Evolutionary conservation across 2,113 vertebrate genomes (phyloP), one percentile per base, ranked within the genome.

Genomic region (Agelaius tricolor): DNA sequence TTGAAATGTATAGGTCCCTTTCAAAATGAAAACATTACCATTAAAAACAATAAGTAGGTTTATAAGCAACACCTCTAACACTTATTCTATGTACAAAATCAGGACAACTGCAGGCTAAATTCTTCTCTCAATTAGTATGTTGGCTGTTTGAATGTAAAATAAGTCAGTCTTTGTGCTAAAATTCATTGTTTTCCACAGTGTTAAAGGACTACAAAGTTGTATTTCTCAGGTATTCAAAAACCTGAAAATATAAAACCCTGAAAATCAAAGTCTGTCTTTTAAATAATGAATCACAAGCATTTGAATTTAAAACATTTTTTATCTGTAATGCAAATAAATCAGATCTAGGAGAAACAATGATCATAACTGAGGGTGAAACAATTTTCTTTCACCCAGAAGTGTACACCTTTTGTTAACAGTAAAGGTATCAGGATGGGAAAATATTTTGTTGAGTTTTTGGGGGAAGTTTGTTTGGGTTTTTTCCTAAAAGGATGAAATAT

Each of bases 161-260:
- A 90, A 96, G 74, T 88, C 54, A 81, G 44, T 87, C 41, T 78
- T 94, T 83, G 58, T 78, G 35, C 84, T 72, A 76, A 94, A 96
- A 61, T 68, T 52, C 72, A 63, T 20, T 89, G 57, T 86, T 81
- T 78, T 63, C 37, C 57, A 79, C 61, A 65, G n/a, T 81, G 57
- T 55, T 90, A 83, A 89, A 77, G 35, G 30, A 80, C 76, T 58
- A 83, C 49, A 49, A 90, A 87, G 35, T 58, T 92, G 22, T 75
- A 84, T 95, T 95, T 95, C 35, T 79, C 55, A 44, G 10, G 4
- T 71, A 46, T 88, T 79, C 26, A 76, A 80, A 87, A 76, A 26
- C 18, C 21, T 86, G 54, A 58, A 86, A 73, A 75, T 37, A 76
- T 8, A 74, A 75, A 82, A 20, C 18, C 5, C 39, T 85, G 55